phyloP scores from a whole-genome alignment of 1,140 invertebrate genomes.

The Diachasmimorpha longicaudata region DNA sequence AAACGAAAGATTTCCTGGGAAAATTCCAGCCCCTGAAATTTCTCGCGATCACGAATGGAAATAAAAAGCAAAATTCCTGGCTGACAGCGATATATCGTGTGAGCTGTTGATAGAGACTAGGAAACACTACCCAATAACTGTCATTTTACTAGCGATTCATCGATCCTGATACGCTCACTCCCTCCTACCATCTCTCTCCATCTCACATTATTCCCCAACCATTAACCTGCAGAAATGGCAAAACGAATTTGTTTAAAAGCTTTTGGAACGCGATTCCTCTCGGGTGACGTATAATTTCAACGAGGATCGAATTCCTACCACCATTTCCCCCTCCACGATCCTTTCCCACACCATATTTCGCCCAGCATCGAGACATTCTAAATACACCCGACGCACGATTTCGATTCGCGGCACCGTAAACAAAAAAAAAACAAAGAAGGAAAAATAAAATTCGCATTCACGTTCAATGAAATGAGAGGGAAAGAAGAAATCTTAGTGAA shows the following conservation, averaged over 20 bases:
- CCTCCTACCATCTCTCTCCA: neutral
- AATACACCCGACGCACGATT: neutral
- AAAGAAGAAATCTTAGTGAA: neutral
- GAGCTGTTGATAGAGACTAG: no score
- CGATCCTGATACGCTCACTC: neutral
- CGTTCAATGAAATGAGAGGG: neutral
- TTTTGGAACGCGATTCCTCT: slow-evolving; percentile 12
- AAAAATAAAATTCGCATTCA: slow-evolving; percentile 2
- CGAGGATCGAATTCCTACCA: slow-evolving; percentile 11
- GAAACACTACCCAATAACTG: no score
- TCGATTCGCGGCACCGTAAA: neutral
- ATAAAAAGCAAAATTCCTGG: no score
- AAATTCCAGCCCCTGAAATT: no score
- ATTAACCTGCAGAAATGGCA: slow-evolving; percentile 9
- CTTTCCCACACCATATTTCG: neutral
- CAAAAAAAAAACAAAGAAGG: neutral
- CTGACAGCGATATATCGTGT: no score
- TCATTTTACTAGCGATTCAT: slow-evolving; percentile 13
- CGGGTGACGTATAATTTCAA: slow-evolving; percentile 14
- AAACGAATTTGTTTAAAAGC: slow-evolving; percentile 19
- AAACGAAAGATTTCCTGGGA: no score
- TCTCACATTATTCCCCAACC: neutral
- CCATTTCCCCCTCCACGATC: neutral
- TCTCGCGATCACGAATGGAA: no score
- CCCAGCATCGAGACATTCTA: neutral